Evolutionary conservation across 2,113 vertebrate species (phyloP).

Genomic region (Ancistrus triradiatus): DNA sequence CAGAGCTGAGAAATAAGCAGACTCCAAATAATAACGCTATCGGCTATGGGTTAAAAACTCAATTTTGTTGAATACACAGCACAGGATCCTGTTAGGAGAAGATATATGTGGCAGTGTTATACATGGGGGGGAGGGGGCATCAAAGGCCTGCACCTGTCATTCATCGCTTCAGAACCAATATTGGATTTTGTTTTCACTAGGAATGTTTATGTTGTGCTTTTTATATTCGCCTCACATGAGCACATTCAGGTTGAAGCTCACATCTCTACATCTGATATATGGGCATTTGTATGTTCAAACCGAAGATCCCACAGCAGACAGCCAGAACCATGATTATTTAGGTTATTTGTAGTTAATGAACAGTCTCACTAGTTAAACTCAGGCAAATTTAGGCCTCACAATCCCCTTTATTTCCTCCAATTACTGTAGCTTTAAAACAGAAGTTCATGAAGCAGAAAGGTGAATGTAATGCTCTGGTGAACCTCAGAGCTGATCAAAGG

Average conservation of each 20-base stretch:
- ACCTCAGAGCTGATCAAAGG: slow-evolving; percentile 66
- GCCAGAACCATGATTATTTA: too few species aligned
- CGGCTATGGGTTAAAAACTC: slow-evolving; percentile 56
- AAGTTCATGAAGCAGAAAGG: slow-evolving; percentile 56
- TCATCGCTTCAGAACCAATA: slow-evolving; percentile 45
- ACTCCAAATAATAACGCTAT: slow-evolving; percentile 56
- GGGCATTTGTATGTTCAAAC: too few species aligned
- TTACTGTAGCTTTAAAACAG: slow-evolving; percentile 61
- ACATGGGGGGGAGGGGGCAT: slow-evolving; percentile 46
- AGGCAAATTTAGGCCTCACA: slow-evolving; percentile 64
- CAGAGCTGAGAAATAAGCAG: slow-evolving; percentile 30
- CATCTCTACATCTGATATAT: too few species aligned
- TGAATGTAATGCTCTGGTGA: slow-evolving; percentile 65
- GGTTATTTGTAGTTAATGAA: slow-evolving; percentile 40
- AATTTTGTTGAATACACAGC: slow-evolving; percentile 47
- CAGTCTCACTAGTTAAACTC: slow-evolving; percentile 26
- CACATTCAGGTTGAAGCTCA: too few species aligned
- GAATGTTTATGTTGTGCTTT: too few species aligned
- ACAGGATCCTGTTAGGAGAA: slow-evolving; percentile 42
- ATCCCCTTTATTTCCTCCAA: slow-evolving; percentile 72
- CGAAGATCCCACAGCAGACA: too few species aligned
- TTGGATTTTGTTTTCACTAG: too few species aligned
- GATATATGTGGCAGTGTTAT: slow-evolving; percentile 47
- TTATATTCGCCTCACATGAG: too few species aligned
- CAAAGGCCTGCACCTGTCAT: slow-evolving; percentile 43